Base-by-base conservation (phyloP, 2,888 invertebrate species). In the Drosophila ezoana region DNA sequence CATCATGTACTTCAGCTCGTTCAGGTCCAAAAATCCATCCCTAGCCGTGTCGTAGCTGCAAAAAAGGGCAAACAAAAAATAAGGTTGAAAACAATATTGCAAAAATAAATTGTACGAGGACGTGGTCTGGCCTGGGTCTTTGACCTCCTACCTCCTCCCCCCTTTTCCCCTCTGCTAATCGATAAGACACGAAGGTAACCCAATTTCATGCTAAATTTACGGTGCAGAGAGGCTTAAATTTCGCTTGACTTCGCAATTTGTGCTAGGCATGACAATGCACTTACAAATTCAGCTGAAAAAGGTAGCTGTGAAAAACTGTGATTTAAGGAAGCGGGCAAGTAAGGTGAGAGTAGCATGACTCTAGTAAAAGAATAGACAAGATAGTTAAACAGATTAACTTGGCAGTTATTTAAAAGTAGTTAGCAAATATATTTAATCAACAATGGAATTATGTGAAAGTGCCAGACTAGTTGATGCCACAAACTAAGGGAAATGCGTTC, bases 1-100 rank as follows among this genome's bases (percentile, higher is more conserved):
- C 98, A 98, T 98, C 98, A 98, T 98, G 28, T 96, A 93, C 92
- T 99, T 99, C 76, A 99, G 93, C 92, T 99, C 98, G 28, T 95
- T 95, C 75, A 99, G 93, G 92, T 98, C 97, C 80, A 99, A 94
- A 91, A 94, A 98, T 41, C 97, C 97, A 92, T 99, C 98, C 75
- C 94, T 95, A 43, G 97, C 97, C 71, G 95, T 96, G 91, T 98
- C 98, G 92, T 97, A 98, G 93, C 98, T 98, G 94, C 2, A 94
- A 94, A 11, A 11, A 11, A 43, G 10, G 2, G 1, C 1, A 33
- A 23, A 10, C 37, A 38, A 28, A 43, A 28, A 6, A 78, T 68
- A 67, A 49, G 57, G 53, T 18, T 23, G 53, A 49, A 48, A 18
- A 18, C 16, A 58, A 47, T 51, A 38, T 56, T 20, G 53, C 51